Evolutionary conservation across 2,888 invertebrate genomes (phyloP).

Genomic region (Dicyrtomina minuta): DNA sequence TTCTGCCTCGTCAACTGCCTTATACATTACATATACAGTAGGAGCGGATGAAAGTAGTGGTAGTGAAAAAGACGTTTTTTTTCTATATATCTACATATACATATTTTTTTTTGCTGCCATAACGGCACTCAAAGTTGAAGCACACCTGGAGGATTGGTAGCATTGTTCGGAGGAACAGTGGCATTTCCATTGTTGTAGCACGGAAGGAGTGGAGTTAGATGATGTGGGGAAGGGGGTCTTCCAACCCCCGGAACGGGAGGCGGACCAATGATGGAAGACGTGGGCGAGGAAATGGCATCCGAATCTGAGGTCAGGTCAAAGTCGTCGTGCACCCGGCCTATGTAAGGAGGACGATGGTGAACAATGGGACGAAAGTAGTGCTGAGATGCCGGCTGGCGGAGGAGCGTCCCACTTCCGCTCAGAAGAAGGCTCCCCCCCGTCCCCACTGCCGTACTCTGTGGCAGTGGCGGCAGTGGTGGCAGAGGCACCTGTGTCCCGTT

Average conservation of each 20-base stretch:
- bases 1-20: not conserved
- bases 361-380: slow-evolving; percentile 53
- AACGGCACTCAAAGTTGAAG: not conserved
- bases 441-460: slow-evolving; percentile 33
- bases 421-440: slow-evolving; percentile 35
- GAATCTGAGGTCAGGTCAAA: slow-evolving; percentile 53
- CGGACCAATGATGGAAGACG: slow-evolving; percentile 53
- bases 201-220: slow-evolving; percentile 49
- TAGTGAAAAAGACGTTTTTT: not conserved
- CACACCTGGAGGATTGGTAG: slow-evolving; percentile 49
- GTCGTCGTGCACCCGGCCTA: slow-evolving; percentile 50
- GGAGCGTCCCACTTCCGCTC: slow-evolving; percentile 31
- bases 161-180: slow-evolving; percentile 38
- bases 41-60: slow-evolving; percentile 6
- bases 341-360: slow-evolving; percentile 50
- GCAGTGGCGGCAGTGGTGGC: slow-evolving; percentile 26
- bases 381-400: slow-evolving; percentile 36
- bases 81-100: no score
- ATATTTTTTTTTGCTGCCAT: no score
- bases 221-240: slow-evolving; percentile 52
- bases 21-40: no score
- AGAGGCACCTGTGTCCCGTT: slow-evolving; percentile 38
- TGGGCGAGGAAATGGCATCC: slow-evolving; percentile 52
- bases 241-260: slow-evolving; percentile 49
- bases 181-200: slow-evolving; percentile 45